Conservation (phyloP, 1,140 invertebrate species). For the Psix sp. region DNA sequence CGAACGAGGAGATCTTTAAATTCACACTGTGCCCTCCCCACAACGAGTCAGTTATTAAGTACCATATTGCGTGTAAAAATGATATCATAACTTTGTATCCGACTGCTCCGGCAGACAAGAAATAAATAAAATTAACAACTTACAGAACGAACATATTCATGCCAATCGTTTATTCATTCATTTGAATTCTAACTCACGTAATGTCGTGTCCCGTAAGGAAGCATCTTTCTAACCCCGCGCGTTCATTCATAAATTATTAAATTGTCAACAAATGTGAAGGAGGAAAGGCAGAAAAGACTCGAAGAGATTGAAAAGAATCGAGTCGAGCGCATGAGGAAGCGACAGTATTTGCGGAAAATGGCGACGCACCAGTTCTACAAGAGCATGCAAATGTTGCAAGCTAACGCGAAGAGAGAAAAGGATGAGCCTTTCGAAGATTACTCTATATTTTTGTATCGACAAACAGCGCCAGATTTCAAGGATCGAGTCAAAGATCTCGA, state of each 20-base stretch:
- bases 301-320: constrained; percentile 84
- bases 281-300: constrained; percentile 81
- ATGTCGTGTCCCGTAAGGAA: too few relatives aligned
- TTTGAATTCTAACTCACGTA: neutral
- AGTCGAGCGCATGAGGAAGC: constrained; percentile 80
- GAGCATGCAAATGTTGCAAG: constrained; percentile 86
- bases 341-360: constrained; percentile 82
- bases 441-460: constrained; percentile 84
- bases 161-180: too few relatives aligned
- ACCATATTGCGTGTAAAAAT: neutral
- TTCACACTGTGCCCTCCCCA: constrained; percentile 9
- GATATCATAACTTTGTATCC: neutral
- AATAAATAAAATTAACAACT: too few relatives aligned
- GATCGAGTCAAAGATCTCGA: constrained; percentile 87
- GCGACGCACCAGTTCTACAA: constrained; percentile 86
- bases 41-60: constrained; percentile 13
- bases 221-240: too few relatives aligned
- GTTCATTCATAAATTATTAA: constrained; percentile 37
- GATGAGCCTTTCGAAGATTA: constrained; percentile 85
- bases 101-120: too few relatives aligned
- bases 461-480: constrained; percentile 85
- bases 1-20: constrained; percentile 22
- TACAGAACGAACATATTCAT: too few relatives aligned
- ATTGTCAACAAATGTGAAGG: constrained; percentile 75
- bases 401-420: constrained; percentile 80